A percentile compares a stretch with the other conserved stretches of the same genome.
These are phyloP conservation scores for Nematostella vectensis DNA, from an alignment of 92 coral and sea anemone genomes.

Conservation along the genomic window DNA sequence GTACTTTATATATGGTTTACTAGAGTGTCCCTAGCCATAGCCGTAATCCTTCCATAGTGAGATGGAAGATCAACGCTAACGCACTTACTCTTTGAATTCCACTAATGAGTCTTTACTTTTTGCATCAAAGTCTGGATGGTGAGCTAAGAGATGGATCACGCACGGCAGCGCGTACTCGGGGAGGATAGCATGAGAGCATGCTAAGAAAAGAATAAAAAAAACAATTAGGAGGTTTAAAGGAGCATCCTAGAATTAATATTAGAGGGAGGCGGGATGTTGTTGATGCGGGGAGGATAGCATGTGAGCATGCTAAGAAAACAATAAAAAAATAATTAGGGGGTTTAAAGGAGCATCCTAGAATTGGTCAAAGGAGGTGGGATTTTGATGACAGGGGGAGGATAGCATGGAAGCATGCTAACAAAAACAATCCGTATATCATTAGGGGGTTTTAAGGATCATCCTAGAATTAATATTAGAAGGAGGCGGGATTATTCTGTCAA, in stretches of 20 bases:
- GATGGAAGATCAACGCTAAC: no score
- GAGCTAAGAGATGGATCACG: conserved; percentile 84
- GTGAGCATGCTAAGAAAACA: conserved; percentile 57
- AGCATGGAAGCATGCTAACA: conserved; percentile 66
- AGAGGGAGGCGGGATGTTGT: conserved; percentile 35
- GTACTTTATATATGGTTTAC: no score
- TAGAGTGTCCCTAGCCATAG: no score
- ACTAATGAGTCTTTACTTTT: conserved; percentile 43
- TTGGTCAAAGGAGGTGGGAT: conserved; percentile 12
- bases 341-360: background rate
- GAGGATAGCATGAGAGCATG: conserved; percentile 60
- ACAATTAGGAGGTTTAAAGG: background rate
- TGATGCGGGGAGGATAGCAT: conserved; percentile 77
- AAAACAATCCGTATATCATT: background rate
- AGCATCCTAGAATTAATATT: background rate
- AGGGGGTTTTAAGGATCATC: background rate
- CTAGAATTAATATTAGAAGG: background rate
- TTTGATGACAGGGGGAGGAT: conserved; percentile 77
- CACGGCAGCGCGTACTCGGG: conserved; percentile 93
- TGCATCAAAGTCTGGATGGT: conserved; percentile 72
- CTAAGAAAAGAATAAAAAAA: conserved; percentile 32
- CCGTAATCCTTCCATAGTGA: no score
- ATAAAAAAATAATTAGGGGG: background rate
- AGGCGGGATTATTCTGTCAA: conserved; percentile 53
- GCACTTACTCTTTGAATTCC: conserved; percentile 77